phyloP scores from a whole-genome alignment of 1,140 invertebrate genomes.

The Maconellicoccus hirsutus region DNA sequence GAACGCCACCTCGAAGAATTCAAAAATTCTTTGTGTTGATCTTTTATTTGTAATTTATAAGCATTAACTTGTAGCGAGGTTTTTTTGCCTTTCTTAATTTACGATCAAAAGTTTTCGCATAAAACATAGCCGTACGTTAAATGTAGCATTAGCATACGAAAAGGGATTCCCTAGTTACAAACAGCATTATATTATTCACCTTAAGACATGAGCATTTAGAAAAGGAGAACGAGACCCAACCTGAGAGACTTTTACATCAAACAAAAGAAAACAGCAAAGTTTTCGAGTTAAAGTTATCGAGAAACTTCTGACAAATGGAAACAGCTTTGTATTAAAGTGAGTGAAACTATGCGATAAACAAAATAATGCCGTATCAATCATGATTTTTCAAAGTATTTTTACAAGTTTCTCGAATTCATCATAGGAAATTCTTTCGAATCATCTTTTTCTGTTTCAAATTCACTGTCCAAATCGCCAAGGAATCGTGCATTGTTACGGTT shows the following conservation, averaged over 20 bases:
- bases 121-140: not conserved
- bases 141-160: not conserved
- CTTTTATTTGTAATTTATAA: slow-evolving; percentile 10
- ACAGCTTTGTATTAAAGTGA: not conserved
- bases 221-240: not conserved
- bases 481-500: too few relatives aligned
- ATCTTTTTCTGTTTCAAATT: too few relatives aligned
- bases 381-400: not conserved
- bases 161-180: slow-evolving; percentile 7
- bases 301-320: not conserved
- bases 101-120: slow-evolving; percentile 8
- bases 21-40: not conserved
- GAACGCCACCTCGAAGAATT: not conserved
- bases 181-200: slow-evolving; percentile 9
- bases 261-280: not conserved
- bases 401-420: too few relatives aligned
- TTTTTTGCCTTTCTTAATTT: not conserved
- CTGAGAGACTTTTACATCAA: slow-evolving; percentile 4
- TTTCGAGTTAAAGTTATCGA: not conserved
- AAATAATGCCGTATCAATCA: slow-evolving; percentile 9
- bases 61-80: not conserved
- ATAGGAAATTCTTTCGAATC: too few relatives aligned
- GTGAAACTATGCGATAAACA: not conserved
- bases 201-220: not conserved
- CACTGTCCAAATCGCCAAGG: too few relatives aligned